Evolutionary conservation across 2,113 vertebrate species (phyloP).

Genomic region (Austrofundulus limnaeus): DNA sequence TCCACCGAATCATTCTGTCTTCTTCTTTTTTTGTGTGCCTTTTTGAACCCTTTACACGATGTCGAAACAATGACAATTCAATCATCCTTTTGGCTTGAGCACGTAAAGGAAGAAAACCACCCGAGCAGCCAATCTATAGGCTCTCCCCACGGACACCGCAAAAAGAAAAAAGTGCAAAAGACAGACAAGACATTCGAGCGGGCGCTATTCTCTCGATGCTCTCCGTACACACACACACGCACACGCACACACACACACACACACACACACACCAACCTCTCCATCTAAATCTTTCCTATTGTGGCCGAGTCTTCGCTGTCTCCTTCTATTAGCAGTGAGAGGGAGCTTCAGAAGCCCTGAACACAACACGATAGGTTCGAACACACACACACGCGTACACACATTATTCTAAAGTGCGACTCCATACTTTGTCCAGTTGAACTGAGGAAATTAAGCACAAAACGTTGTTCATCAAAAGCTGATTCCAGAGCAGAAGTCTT

Average conservation of each 20-base stretch:
- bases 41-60: constrained; percentile 64
- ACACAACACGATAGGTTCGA: constrained; percentile 32
- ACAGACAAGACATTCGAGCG: constrained; percentile 43
- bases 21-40: constrained; percentile 25
- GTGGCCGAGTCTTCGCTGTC: constrained; percentile 61
- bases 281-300: constrained; percentile 73
- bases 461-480: neutral
- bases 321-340: constrained; percentile 68
- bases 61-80: constrained; percentile 91
- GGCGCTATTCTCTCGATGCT: constrained; percentile 44
- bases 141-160: constrained; percentile 66
- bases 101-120: constrained; percentile 85
- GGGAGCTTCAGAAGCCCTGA: constrained; percentile 57
- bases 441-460: constrained; percentile 3
- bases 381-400: neutral
- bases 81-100: constrained; percentile 86
- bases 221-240: constrained; percentile 40
- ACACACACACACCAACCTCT: constrained; percentile 58
- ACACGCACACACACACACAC: constrained; percentile 21
- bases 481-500: neutral
- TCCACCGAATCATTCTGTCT: constrained; percentile 45
- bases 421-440: constrained; percentile 22
- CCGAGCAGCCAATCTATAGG: constrained; percentile 70
- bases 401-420: constrained; percentile 6
- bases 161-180: constrained; percentile 61